Evolutionary conservation across 2,113 vertebrate genomes (phyloP).

Genomic region (Nansenia antarctica): DNA sequence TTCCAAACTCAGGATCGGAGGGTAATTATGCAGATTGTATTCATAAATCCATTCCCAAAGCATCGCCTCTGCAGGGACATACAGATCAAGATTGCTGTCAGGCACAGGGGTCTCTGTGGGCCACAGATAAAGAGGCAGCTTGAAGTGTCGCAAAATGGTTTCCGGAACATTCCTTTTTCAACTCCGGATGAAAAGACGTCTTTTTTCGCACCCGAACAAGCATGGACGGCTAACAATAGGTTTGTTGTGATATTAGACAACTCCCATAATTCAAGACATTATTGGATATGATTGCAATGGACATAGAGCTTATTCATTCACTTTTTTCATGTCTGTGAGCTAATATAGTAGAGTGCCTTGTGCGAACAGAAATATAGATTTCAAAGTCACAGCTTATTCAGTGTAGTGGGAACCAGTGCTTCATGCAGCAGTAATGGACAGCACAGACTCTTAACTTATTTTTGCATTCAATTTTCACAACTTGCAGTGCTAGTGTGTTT

Average conservation of each 20-base stretch:
- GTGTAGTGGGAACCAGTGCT: neutral
- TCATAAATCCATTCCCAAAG: conserved; percentile 44
- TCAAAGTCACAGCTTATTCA: neutral
- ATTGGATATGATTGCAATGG: neutral
- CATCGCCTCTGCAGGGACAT: conserved; percentile 27
- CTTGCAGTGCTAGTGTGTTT: neutral
- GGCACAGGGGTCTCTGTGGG: conserved; percentile 32
- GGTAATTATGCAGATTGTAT: conserved; percentile 52
- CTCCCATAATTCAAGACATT: neutral
- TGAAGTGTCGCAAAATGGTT: conserved; percentile 38
- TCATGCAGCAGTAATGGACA: neutral
- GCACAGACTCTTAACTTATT: neutral
- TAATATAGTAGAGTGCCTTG: neutral
- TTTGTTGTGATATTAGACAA: neutral
- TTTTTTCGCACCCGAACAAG: neutral
- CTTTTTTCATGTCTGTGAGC: neutral
- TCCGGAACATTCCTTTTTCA: neutral
- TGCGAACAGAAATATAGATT: no score
- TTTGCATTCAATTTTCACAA: neutral
- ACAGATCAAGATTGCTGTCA: conserved; percentile 37
- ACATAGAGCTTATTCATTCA: neutral
- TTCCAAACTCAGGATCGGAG: conserved; percentile 31
- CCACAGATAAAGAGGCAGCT: conserved; percentile 40
- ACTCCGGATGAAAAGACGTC: neutral
- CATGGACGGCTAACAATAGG: neutral